phyloP scores from a whole-genome alignment of 2,113 vertebrate species.

The Hiodon alosoides region DNA sequence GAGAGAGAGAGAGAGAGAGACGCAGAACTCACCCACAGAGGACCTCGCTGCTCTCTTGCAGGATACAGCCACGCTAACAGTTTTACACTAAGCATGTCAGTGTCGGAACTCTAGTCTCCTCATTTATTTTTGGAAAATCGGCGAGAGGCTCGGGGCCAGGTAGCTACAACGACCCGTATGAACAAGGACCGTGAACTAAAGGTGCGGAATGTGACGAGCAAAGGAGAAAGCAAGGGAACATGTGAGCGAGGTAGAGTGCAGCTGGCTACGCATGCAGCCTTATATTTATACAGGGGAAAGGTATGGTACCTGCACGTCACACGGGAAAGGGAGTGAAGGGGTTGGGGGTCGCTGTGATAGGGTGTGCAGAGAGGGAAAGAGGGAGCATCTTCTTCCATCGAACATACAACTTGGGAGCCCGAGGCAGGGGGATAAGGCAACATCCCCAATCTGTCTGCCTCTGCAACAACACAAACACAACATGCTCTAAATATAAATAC shows the following conservation, averaged over 20 bases:
- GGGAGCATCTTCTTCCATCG: slow-evolving; percentile 57
- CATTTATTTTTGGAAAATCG: not conserved
- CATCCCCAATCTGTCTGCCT: slow-evolving; percentile 49
- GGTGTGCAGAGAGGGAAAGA: slow-evolving; percentile 46
- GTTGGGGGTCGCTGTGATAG: slow-evolving; percentile 43
- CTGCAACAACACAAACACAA: slow-evolving; percentile 27
- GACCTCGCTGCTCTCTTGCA: no score
- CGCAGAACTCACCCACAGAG: no score
- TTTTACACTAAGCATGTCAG: no score
- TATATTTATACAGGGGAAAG: not conserved
- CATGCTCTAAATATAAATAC: not conserved
- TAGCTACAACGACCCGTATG: not conserved
- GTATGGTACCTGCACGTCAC: slow-evolving; percentile 58
- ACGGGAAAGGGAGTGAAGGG: slow-evolving; percentile 43
- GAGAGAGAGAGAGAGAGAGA: no score
- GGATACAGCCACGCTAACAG: no score
- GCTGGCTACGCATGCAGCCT: not conserved
- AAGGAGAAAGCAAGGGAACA: not conserved
- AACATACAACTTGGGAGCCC: slow-evolving; percentile 45
- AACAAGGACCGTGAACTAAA: not conserved
- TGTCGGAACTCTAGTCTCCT: no score
- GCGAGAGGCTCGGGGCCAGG: not conserved
- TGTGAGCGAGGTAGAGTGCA: not conserved
- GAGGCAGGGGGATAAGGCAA: slow-evolving; percentile 49
- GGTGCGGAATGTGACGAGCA: no score